Percentiles rank a stretch among this genome's conserved stretches.
Conservation (phyloP, 2,113 vertebrate genomes). For the Heloderma charlesbogerti region DNA sequence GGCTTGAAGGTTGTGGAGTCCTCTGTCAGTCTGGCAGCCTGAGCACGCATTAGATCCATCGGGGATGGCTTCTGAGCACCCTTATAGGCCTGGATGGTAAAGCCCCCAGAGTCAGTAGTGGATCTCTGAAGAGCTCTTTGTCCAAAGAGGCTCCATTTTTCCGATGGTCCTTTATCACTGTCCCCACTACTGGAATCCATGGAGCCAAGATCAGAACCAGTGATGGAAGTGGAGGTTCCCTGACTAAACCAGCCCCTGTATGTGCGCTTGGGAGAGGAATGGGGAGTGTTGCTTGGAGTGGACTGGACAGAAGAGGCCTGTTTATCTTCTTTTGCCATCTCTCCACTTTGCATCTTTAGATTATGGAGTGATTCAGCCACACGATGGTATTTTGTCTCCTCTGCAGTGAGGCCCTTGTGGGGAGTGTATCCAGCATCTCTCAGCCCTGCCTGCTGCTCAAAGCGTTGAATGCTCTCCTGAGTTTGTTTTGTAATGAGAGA, state of each 20-base stretch:
- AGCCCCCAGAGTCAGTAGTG: constrained; percentile 87
- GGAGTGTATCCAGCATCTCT: constrained; percentile 91
- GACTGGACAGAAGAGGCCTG: constrained; percentile 88
- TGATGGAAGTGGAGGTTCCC: constrained; percentile 78
- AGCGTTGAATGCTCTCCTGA: constrained; percentile 92
- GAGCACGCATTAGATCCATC: constrained; percentile 89
- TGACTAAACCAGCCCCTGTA: constrained; percentile 91
- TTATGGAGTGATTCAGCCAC: constrained; percentile 88
- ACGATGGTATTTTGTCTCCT: constrained; percentile 90
- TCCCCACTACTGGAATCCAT: constrained; percentile 80
- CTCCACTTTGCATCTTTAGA: constrained; percentile 90
- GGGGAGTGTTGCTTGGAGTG: constrained; percentile 87
- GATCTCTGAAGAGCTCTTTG: constrained; percentile 88
- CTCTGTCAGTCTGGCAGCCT: constrained; percentile 83
- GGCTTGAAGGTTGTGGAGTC: constrained; percentile 82
- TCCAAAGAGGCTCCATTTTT: constrained; percentile 92
- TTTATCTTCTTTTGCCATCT: constrained; percentile 86
- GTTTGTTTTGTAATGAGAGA: constrained; percentile 91
- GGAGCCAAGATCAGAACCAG: constrained; percentile 74
- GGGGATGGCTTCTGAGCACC: constrained; percentile 90
- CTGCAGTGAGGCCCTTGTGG: constrained; percentile 91
- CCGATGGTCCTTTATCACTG: constrained; percentile 77
- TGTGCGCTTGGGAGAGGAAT: constrained; percentile 87
- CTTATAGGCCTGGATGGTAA: constrained; percentile 88
- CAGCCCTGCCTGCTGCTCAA: constrained; percentile 94